Evolutionary conservation across 2,888 invertebrate species (phyloP), one percentile per base, ranked within the genome.

Genomic region (Orthonevra nobilis): DNA sequence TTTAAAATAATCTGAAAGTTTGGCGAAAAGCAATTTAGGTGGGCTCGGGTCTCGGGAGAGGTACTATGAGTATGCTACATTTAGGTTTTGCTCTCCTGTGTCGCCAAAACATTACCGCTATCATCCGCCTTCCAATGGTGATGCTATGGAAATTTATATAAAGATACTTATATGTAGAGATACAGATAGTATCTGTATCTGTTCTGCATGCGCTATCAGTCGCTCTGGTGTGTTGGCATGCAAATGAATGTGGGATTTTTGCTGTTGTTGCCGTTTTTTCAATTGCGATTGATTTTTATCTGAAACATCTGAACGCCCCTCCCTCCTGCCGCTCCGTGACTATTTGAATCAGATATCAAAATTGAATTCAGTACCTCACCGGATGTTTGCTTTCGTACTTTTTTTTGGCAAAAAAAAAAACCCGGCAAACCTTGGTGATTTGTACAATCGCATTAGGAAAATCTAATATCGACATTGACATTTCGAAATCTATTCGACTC

Each of bases 401-500:
- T 17, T 36, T 12, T 44, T 10, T 38, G 58, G 17, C 34, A 69
- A 36, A 42, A 40, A 54, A 28, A 56, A 66, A 60, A 26, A 17
- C 17, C 5, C 6, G n/a, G 19, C 42, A 56, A 63, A 52, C 54
- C 60, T n/a, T n/a, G 64, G 75, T 70, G 70, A 70, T 77, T 74
- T 77, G 70, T 77, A 54, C 46, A 77, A 77, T 77, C 70, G 64
- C 70, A 77, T 77, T 77, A 70, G 60, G 64, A 46, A 70, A 77
- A 77, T 70, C 70, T 52, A 66, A 70, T 63, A 68, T n/a, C n/a
- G n/a, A n/a, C n/a, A n/a, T n/a, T n/a, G n/a, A n/a, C n/a, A n/a
- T n/a, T n/a, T n/a, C n/a, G n/a, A n/a, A n/a, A n/a, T n/a, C n/a
- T n/a, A n/a, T n/a, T n/a, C n/a, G n/a, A n/a, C n/a, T n/a, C n/a